Evolutionary conservation across 2,113 vertebrate species (phyloP).

Genomic region (Malurus alboscapulatus): DNA sequence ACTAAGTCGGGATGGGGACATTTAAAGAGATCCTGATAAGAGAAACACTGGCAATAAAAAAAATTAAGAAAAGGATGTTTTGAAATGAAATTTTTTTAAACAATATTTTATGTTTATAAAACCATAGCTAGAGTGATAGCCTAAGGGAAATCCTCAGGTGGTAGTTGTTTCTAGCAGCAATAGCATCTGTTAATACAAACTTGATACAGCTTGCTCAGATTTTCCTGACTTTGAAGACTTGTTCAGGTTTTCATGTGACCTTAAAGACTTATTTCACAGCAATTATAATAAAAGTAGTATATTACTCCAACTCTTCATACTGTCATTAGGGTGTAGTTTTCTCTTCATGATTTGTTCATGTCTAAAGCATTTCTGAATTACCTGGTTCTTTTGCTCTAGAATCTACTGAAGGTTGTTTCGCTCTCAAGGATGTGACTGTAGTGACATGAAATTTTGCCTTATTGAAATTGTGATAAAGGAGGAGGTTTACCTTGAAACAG

Average conservation of each 20-base stretch:
- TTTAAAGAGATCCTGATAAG: background rate
- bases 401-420: rapidly evolving
- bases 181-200: background rate
- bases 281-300: background rate
- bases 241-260: background rate
- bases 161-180: background rate
- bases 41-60: background rate
- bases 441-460: background rate
- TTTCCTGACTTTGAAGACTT: background rate
- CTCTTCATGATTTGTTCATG: background rate
- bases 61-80: background rate
- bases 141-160: background rate
- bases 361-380: background rate
- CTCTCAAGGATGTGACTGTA: background rate
- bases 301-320: background rate
- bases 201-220: background rate
- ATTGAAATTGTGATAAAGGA: background rate
- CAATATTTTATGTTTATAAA: background rate
- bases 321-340: background rate
- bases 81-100: background rate
- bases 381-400: background rate
- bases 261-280: background rate
- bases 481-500: background rate
- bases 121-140: background rate
- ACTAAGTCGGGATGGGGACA: background rate